A percentile compares a stretch with the other conserved stretches of the same genome.
Conservation (phyloP, 2,113 vertebrate genomes). For the Sterna hirundo region DNA sequence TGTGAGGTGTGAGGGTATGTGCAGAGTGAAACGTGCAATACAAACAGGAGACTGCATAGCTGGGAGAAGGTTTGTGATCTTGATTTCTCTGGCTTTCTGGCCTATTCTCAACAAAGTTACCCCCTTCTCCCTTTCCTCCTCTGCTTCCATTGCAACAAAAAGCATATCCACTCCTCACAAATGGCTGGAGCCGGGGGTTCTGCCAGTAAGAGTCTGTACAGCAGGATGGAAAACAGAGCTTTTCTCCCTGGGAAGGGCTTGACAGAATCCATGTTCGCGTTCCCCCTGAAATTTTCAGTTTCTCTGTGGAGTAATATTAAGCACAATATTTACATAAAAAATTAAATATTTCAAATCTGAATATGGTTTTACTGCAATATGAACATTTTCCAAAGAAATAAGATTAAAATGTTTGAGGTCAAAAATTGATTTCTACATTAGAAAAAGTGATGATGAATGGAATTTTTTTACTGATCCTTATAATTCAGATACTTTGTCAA, state of each 20-base stretch:
- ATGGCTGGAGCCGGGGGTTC: not conserved
- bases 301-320: not conserved
- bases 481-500: not conserved
- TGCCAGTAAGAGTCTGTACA: not conserved
- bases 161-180: not conserved
- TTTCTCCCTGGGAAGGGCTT: not conserved
- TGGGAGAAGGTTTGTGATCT: not conserved
- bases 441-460: not conserved
- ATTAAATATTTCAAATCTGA: not conserved
- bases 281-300: not conserved
- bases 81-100: not conserved
- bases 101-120: not conserved
- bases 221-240: not conserved
- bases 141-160: not conserved
- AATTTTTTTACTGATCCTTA: not conserved
- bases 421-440: not conserved
- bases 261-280: not conserved
- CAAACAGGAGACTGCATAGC: not conserved
- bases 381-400: not conserved
- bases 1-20: not conserved
- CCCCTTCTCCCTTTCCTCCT: not conserved
- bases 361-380: not conserved
- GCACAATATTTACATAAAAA: not conserved
- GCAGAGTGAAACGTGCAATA: not conserved
- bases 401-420: not conserved